A percentile compares a stretch with the other conserved stretches of the same genome.
Evolutionary conservation across 1,140 invertebrate genomes (phyloP).

Genomic region (Brachionus sp.): DNA sequence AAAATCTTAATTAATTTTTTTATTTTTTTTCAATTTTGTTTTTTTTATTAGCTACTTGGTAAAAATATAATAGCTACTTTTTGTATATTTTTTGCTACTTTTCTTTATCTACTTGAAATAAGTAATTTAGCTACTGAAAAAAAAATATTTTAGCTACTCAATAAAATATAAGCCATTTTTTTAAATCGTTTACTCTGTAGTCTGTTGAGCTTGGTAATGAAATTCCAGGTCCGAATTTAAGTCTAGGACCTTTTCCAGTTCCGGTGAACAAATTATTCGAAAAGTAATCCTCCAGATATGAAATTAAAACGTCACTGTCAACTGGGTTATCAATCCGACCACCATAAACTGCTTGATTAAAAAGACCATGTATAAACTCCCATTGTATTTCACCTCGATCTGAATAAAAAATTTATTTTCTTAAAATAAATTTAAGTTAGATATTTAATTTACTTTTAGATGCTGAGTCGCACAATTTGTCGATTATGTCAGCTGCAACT

Average conservation of each 20-base stretch:
- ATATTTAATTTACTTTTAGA: slow-evolving; percentile 47
- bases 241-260: slow-evolving; percentile 56
- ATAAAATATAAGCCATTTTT: too few species aligned
- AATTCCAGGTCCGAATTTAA: slow-evolving; percentile 33
- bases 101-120: too few species aligned
- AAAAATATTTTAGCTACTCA: too few species aligned
- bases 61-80: too few species aligned
- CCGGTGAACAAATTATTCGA: slow-evolving; percentile 61
- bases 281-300: slow-evolving; percentile 74
- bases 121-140: too few species aligned
- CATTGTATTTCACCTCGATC: slow-evolving; percentile 63
- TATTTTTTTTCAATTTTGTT: too few species aligned
- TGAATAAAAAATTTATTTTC: neutral
- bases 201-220: slow-evolving; percentile 57
- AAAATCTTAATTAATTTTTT: too few species aligned
- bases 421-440: neutral
- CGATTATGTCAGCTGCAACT: slow-evolving; percentile 71
- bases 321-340: slow-evolving; percentile 77
- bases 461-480: slow-evolving; percentile 61
- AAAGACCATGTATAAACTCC: slow-evolving; percentile 74
- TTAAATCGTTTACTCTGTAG: slow-evolving; percentile 56
- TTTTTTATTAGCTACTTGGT: too few species aligned
- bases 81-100: too few species aligned
- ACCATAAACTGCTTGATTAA: slow-evolving; percentile 79
- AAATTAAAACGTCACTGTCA: slow-evolving; percentile 70